phyloP scores from a whole-genome alignment of 2,888 invertebrate genomes.

The Carterocephalus palaemon region DNA sequence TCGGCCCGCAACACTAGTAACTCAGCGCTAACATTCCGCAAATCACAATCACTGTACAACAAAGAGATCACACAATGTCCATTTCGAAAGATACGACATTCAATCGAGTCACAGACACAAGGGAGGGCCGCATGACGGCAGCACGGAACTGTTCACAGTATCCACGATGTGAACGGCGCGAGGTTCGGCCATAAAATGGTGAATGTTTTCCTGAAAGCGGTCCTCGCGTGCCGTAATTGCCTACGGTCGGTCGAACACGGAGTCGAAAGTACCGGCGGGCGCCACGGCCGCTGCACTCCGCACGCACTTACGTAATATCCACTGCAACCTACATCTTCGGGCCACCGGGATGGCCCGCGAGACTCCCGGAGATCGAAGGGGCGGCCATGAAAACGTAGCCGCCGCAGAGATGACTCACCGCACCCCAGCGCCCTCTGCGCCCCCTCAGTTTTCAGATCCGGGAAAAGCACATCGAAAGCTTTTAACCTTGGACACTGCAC shows the following conservation, averaged over 20 bases:
- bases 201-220: conserved; percentile 73
- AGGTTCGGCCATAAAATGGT: conserved; percentile 68
- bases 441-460: conserved; percentile 46
- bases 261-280: conserved; percentile 60
- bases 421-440: conserved; percentile 65
- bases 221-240: conserved; percentile 66
- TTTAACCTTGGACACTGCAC: conserved; percentile 55
- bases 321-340: conserved; percentile 63
- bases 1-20: conserved; percentile 34
- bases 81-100: conserved; percentile 36
- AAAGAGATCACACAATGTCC: conserved; percentile 42
- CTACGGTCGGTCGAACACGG: conserved; percentile 61
- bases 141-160: conserved; percentile 36
- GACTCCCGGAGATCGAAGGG: conserved; percentile 59
- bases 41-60: conserved; percentile 55
- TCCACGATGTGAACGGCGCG: conserved; percentile 43
- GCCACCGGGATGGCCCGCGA: conserved; percentile 42
- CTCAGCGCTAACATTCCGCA: conserved; percentile 28
- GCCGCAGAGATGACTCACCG: conserved; percentile 75
- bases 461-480: conserved; percentile 49
- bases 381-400: conserved; percentile 74
- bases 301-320: conserved; percentile 69
- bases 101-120: conserved; percentile 39
- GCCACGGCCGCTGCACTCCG: conserved; percentile 63
- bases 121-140: conserved; percentile 44